Percentiles rank a stretch among this genome's conserved stretches.
These are phyloP conservation scores for Aleadryas rufinucha DNA, from an alignment of 2,113 vertebrate species.

Conservation along the genomic window DNA sequence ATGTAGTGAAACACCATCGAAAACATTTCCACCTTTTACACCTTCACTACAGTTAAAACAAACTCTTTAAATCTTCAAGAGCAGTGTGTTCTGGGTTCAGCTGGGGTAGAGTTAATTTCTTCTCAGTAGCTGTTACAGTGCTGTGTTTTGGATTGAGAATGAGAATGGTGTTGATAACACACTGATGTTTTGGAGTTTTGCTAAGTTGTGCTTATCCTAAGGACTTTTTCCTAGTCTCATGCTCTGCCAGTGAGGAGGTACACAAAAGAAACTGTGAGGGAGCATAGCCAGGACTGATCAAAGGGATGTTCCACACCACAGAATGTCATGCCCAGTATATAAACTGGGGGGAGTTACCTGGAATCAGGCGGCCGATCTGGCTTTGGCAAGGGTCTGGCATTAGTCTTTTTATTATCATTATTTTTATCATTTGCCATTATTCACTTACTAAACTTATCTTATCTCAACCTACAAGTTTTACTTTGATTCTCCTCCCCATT, in stretches of 20 bases:
- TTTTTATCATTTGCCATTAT: not conserved
- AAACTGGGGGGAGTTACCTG: not conserved
- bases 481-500: not conserved
- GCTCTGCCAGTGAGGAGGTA: not conserved
- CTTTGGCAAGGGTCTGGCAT: not conserved
- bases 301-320: not conserved
- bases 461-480: not conserved
- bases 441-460: not conserved
- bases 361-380: rapidly evolving
- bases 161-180: not conserved
- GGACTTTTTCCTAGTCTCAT: not conserved
- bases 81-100: not conserved
- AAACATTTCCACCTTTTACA: not conserved
- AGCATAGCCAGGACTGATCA: not conserved
- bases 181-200: not conserved
- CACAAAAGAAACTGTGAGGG: not conserved
- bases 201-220: not conserved
- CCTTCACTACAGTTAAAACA: not conserved
- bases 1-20: not conserved
- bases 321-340: not conserved
- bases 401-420: not conserved
- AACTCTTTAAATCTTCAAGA: not conserved
- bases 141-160: not conserved
- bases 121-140: not conserved
- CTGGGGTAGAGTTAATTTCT: not conserved